Evolutionary conservation across 2,888 invertebrate species (phyloP), one percentile per base, ranked within the genome.

Genomic region (Synanthedon myopaeformis): DNA sequence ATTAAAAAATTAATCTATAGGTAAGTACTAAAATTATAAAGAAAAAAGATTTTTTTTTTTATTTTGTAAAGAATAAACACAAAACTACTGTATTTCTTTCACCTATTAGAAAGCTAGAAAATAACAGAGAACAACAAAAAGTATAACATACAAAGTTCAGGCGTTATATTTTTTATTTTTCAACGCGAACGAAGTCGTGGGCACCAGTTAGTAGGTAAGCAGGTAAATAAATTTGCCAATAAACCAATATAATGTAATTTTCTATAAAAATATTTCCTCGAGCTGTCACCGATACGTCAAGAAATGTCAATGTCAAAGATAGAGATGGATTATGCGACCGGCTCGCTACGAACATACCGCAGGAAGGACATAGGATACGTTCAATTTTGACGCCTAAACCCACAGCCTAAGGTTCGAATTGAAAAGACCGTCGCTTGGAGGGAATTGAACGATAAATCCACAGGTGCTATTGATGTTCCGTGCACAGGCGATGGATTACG

Each of bases 391-490:
- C 13, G 11, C 13, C 11, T 45, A 13, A 45, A 45, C 8, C 0
- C 4, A 13, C 3, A 13, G 0, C 0, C 3, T 45, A 45, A 6
- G 45, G 45, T 45, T 13, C 13, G 13, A 3, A 13, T n/a, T 45
- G 6, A 45, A 45, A 45, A 13, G 45, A 13, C 45, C 45, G 13
- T n/a, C 6, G 45, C n/a, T 13, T 13, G 4, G 45, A 14, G 45
- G 23, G 49, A 10, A 49, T 49, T 49, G 49, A 19, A 49, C 48
- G 23, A 51, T 54, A 51, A 62, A 61, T 65, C 63, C 57, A 61
- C 66, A 65, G 66, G 66, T 65, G 64, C 58, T 57, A 56, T 61
- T 58, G 58, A 61, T 49, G 60, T 55, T 19, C 23, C 12, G 23
- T 49, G 49, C 49, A 49, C 57, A 60, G 57, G 55, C 59, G 55